Conservation (phyloP, 2,888 invertebrate genomes). For the Graphium colonna region DNA sequence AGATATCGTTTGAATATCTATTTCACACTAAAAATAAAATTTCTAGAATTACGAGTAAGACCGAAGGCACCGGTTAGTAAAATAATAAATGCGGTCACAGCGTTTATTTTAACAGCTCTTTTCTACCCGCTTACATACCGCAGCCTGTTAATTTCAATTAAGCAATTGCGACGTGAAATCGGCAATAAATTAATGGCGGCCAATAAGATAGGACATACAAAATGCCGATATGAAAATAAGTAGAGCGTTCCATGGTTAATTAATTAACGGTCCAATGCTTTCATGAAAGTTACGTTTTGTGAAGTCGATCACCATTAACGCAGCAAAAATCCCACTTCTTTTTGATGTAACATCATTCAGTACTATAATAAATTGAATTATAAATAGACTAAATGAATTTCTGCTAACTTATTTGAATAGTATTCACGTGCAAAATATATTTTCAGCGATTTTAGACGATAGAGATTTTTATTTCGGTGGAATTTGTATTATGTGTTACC, state of each 20-base stretch:
- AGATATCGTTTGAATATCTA: too few relatives aligned
- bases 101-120: not conserved
- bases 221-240: constrained; percentile 20
- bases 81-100: not conserved
- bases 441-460: too few relatives aligned
- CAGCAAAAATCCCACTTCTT: not conserved
- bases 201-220: constrained; percentile 24
- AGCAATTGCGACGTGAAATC: constrained; percentile 32
- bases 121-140: not conserved
- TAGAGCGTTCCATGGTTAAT: constrained; percentile 30
- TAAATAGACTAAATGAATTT: too few relatives aligned
- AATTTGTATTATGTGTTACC: too few relatives aligned
- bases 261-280: constrained; percentile 33
- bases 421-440: too few relatives aligned
- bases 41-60: too few relatives aligned
- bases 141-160: constrained; percentile 26
- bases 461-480: too few relatives aligned
- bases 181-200: constrained; percentile 33
- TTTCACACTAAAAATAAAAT: too few relatives aligned
- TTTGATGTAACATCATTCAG: too few relatives aligned
- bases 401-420: too few relatives aligned
- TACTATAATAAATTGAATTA: too few relatives aligned
- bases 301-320: constrained; percentile 10
- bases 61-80: too few relatives aligned
- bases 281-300: constrained; percentile 28